A percentile compares a stretch with the other conserved stretches of the same genome.
Evolutionary conservation across 2,797 vertebrate species (phyloP).

Genomic region (Martes flavigula): DNA sequence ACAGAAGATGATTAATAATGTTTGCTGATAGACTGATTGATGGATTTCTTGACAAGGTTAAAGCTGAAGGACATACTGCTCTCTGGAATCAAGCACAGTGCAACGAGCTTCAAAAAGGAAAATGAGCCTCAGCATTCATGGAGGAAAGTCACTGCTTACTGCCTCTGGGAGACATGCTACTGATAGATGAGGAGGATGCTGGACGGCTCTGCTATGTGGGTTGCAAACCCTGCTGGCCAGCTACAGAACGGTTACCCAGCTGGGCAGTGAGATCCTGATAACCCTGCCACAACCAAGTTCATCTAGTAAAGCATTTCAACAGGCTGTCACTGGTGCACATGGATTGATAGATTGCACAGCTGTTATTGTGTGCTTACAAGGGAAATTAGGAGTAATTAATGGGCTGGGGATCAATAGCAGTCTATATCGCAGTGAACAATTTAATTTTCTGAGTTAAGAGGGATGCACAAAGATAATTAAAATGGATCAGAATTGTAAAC

Average conservation of each 20-base stretch:
- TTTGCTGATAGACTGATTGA: slow-evolving; percentile 53
- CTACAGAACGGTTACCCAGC: neutral
- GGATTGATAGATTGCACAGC: slow-evolving; percentile 18
- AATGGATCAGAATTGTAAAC: neutral
- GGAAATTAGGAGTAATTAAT: slow-evolving; percentile 59
- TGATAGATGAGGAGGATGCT: neutral
- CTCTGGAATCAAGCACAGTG: slow-evolving; percentile 3
- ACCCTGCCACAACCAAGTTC: neutral
- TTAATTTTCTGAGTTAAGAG: slow-evolving; percentile 59
- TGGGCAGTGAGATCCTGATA: neutral
- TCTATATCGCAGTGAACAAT: neutral
- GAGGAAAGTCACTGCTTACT: slow-evolving; percentile 8
- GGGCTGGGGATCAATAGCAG: slow-evolving; percentile 10
- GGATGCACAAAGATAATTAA: neutral
- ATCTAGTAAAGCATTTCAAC: slow-evolving; percentile 45
- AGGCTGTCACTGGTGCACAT: neutral
- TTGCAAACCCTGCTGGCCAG: neutral
- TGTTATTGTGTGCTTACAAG: slow-evolving; percentile 50
- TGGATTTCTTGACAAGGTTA: slow-evolving; percentile 44
- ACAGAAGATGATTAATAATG: slow-evolving; percentile 54
- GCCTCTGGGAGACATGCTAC: neutral
- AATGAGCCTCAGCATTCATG: neutral
- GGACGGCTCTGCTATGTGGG: neutral
- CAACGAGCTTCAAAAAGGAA: slow-evolving; percentile 27
- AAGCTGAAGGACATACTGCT: slow-evolving; percentile 42